A percentile compares a stretch with the other conserved stretches of the same genome.
phyloP scores from a whole-genome alignment of 2,113 vertebrate species.

The Asarcornis scutulata region DNA sequence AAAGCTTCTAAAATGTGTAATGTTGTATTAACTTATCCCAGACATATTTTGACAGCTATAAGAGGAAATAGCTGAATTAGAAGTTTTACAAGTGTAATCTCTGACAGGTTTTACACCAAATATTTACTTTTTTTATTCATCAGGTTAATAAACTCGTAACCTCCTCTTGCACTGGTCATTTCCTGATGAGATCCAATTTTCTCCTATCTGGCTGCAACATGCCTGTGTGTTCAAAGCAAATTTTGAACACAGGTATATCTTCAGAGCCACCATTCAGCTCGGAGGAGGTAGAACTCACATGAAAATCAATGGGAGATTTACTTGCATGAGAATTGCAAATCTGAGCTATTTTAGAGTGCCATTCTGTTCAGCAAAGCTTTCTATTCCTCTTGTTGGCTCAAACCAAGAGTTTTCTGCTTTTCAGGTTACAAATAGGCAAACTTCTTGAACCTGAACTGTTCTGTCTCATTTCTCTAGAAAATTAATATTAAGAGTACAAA shows the following conservation, averaged over 20 bases:
- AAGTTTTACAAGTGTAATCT: conserved; percentile 59
- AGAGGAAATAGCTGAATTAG: conserved; percentile 66
- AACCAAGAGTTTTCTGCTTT: neutral
- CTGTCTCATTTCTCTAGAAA: neutral
- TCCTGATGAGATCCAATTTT: conserved; percentile 54
- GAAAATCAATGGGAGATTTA: neutral
- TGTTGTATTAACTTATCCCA: conserved; percentile 47
- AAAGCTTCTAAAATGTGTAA: conserved; percentile 43
- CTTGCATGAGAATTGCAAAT: neutral
- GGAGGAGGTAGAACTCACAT: neutral
- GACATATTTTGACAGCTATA: conserved; percentile 52
- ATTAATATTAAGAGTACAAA: neutral
- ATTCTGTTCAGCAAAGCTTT: neutral
- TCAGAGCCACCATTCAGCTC: neutral
- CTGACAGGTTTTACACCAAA: conserved; percentile 59
- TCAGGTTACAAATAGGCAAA: neutral
- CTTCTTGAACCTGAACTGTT: neutral
- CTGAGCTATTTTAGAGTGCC: neutral
- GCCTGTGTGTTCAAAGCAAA: neutral
- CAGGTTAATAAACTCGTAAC: conserved; percentile 57
- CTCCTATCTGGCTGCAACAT: conserved; percentile 9
- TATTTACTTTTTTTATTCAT: conserved; percentile 66
- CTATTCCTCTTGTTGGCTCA: neutral
- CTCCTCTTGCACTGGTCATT: conserved; percentile 24
- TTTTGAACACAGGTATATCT: neutral